Base-by-base conservation (phyloP, 2,888 invertebrate species). In the Leptopterna dolabrata region DNA sequence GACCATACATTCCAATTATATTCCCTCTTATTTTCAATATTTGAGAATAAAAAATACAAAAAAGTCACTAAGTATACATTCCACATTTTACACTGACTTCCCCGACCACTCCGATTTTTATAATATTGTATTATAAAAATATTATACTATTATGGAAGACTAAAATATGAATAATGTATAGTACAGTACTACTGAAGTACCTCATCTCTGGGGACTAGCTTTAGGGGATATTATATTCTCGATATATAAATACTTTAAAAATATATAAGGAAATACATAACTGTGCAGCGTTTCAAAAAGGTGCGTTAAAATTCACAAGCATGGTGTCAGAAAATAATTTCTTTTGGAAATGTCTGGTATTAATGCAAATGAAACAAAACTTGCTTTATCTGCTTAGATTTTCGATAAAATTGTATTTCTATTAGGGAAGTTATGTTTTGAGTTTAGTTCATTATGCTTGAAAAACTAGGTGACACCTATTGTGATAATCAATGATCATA, bases 121-220 rank as follows among this genome's bases (percentile, higher is more conserved):
- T 47, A 47, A 51, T 47, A 73, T 51, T 89, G 84, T 89, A 88
- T 89, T 88, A 87, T 87, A 88, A 89, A 89, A 88, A 86, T 88
- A 89, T 88, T 86, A 89, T 88, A 88, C 78, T 89, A 88, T 89
- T 88, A 89, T 88, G 88, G 88, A 89, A 88, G 88, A 89, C 86
- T 89, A 89, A 88, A 87, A 87, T 88, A 76, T 87, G 76, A 88
- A 89, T 89, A 89, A 89, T 89, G 89, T 89, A 89, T 89, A 89
- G 89, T 89, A 89, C 89, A 89, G 89, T 89, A 89, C 89, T 89
- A 89, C 78, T 83, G 87, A 88, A 86, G 89, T 89, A 90, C 89
- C 89, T 89, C 89, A 88, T 86, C 88, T 89, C 73, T 71, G 88
- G 89, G 89, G 89, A 89, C 87, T 89, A 89, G 89, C 89, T 89